Percentiles rank a stretch among this genome's conserved stretches.
These are phyloP conservation scores for Celastrina argiolus DNA, from an alignment of 2,888 invertebrate genomes.

Conservation along the genomic window DNA sequence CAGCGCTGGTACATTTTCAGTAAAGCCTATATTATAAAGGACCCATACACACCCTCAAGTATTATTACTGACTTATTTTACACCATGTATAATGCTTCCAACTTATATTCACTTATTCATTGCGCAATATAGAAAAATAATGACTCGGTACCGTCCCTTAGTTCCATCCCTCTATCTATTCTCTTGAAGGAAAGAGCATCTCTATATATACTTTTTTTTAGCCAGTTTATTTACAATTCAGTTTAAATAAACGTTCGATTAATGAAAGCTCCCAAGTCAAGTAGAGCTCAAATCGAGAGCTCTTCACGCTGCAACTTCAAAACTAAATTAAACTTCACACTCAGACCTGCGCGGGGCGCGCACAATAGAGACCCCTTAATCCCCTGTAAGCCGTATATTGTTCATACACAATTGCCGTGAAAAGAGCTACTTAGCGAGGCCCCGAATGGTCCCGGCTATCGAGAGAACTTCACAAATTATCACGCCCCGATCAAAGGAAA, in stretches of 20 bases:
- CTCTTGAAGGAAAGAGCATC: too few relatives aligned
- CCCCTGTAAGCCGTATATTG: constrained; percentile 62
- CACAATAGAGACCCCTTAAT: constrained; percentile 56
- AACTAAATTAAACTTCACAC: constrained; percentile 46
- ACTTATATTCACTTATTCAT: too few relatives aligned
- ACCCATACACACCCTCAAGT: too few relatives aligned
- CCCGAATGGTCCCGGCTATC: constrained; percentile 41
- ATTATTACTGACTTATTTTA: too few relatives aligned
- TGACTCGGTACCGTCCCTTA: too few relatives aligned
- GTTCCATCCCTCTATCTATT: too few relatives aligned
- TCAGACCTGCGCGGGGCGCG: constrained; percentile 35
- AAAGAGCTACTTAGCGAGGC: constrained; percentile 62
- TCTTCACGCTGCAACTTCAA: constrained; percentile 42
- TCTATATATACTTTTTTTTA: too few relatives aligned
- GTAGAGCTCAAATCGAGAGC: constrained; percentile 20
- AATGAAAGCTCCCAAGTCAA: not conserved
- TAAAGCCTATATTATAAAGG: too few relatives aligned
- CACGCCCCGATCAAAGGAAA: constrained; percentile 66
- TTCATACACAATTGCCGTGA: constrained; percentile 68
- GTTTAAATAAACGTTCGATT: not conserved
- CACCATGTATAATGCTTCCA: too few relatives aligned
- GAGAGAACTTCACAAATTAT: constrained; percentile 49
- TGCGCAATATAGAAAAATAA: too few relatives aligned
- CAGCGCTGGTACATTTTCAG: too few relatives aligned
- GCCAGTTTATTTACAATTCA: too few relatives aligned